Percentiles rank a stretch among this genome's conserved stretches.
These are phyloP conservation scores for Gobionotothen gibberifrons DNA, from an alignment of 2,797 vertebrate species.

Conservation along the genomic window DNA sequence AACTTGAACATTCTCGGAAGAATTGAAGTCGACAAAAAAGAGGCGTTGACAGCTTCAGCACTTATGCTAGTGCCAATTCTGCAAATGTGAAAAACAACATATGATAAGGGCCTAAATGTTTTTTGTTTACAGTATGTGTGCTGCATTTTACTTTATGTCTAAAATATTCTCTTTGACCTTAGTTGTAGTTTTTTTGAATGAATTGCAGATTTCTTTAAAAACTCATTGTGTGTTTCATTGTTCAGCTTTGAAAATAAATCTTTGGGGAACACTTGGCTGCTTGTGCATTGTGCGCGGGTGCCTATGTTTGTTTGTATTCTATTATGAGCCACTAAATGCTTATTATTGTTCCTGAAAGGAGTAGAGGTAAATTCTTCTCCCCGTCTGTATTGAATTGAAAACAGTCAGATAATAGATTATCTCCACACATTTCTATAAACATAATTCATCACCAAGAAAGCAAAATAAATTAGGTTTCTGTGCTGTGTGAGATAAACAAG, in stretches of 20 bases:
- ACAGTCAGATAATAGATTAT: constrained; percentile 64
- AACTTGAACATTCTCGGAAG: constrained; percentile 36
- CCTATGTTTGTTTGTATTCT: constrained; percentile 46
- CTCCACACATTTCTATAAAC: constrained; percentile 57
- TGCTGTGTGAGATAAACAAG: constrained; percentile 55
- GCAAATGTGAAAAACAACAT: constrained; percentile 6
- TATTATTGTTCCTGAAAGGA: constrained; percentile 60
- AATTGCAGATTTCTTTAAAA: constrained; percentile 31
- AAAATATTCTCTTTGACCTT: constrained; percentile 22
- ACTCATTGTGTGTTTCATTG: neutral
- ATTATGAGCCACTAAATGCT: constrained; percentile 66
- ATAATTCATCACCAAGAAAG: constrained; percentile 70
- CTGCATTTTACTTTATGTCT: neutral
- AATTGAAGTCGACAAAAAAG: constrained; percentile 7
- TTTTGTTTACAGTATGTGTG: neutral
- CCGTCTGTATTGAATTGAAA: constrained; percentile 62
- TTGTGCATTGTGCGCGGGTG: constrained; percentile 26
- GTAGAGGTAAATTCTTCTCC: constrained; percentile 51
- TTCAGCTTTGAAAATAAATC: constrained; percentile 7
- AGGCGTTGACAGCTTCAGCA: neutral
- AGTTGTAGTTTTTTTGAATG: constrained; percentile 10
- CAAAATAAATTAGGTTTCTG: constrained; percentile 62
- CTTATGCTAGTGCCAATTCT: neutral
- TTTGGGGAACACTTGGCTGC: constrained; percentile 17
- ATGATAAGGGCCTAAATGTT: neutral